Evolutionary conservation across 2,888 invertebrate species (phyloP), one percentile per base, ranked within the genome.

Genomic region (Cistogaster globosa): DNA sequence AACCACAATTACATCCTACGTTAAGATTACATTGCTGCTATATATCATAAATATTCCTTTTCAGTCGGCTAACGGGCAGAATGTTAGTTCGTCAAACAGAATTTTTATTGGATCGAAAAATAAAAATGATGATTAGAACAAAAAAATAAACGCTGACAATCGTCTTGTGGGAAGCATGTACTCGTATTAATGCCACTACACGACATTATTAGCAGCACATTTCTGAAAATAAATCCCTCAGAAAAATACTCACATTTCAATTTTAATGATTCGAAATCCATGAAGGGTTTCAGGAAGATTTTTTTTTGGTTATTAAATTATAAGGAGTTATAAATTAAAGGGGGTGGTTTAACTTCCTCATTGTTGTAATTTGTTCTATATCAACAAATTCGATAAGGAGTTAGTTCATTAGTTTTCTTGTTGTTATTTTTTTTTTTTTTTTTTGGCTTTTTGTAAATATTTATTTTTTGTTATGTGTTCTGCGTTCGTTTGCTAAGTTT

Each of bases 311-410:
- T 48, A n/a, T 26, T n/a, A n/a, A 16, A 7, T 26, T 2, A 20
- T 51, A 8, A 45, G 14, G 9, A 12, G 48, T 71, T 18, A 18
- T 18, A 68, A 65, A 53, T 71, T 53, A 26, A 12, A 60, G 26
- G 12, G 60, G 62, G 55, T 63, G 71, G 53, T 68, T 60, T 32
- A 7, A 57, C n/a, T 26, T 57, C 20, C 20, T 57, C 42, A 60
- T 55, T 82, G 67, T 68, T 77, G 71, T 76, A 83, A 86, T 84
- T 87, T 86, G 83, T 84, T 86, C 76, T 83, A 83, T 86, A 86
- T 87, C 86, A 86, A 86, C 86, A 87, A 75, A 68, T 75, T 62
- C n/a, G 45, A 6, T 53, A 67, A n/a, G 58, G 42, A 65, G 51
- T 22, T n/a, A 45, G 22, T 45, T 11, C 6, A 4, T 36, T 26